Evolutionary conservation across 1,140 invertebrate species (phyloP), one percentile per base, ranked within the genome.

Genomic region (Stenopsyche tienmushanensis): DNA sequence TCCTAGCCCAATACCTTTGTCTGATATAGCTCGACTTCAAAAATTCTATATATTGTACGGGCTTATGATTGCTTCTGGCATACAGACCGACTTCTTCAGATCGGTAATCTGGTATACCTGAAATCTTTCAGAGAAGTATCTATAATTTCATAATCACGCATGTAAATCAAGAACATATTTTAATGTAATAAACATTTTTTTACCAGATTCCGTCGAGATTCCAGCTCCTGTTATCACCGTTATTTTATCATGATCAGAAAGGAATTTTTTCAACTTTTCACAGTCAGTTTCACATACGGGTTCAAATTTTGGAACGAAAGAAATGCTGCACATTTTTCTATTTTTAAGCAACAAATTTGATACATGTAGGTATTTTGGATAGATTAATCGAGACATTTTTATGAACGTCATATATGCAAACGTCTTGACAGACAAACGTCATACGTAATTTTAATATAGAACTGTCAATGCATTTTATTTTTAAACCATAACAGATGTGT

Each of bases 1-100:
- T 98, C 72, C 96, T 83, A 0, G 95, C 93, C 96, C 96, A 99
- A 76, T 98, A 99, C 57, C 94, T 83, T 78, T 89, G 86, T 58
- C 95, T 83, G 2, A 87, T 79, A 67, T 80, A 72, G 1, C 84
- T 75, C 63, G 84, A 89, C 59, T 86, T 86, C 1, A 96, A 77
- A 83, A 97, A 98, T 67, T 97, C 91, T 76, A 87, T 85, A 72
- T 90, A 90, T 68, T 90, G 85, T 26, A 98, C 85, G 0, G 96
- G 96, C 73, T 90, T 88, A 66, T 88, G 87, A 71, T 88, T 88
- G 62, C 85, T 91, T 1, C 88, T 84, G 2, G 93, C 92, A 79
- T 96, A 98, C 17, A 97, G 80, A 0, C 96, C 96, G 17, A 98
- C 95, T 64, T 86, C 90, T 79, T 92, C 90, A 0, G 95, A 97